Evolutionary conservation across 2,113 vertebrate genomes (phyloP).

Genomic region (Burhinus oedicnemus): DNA sequence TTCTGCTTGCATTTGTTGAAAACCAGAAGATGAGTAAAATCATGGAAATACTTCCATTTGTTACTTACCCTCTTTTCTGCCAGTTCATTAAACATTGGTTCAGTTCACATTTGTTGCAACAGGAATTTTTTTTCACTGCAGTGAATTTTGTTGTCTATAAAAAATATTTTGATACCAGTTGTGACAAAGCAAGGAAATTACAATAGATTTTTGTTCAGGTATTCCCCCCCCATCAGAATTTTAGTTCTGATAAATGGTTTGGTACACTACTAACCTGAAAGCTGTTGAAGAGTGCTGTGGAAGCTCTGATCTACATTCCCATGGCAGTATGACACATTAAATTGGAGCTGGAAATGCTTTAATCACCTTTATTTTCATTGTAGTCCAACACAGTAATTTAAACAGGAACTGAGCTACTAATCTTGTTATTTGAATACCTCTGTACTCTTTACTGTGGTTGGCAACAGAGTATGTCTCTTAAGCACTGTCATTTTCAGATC

Average conservation of each 20-base stretch:
- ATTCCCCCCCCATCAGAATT: background rate
- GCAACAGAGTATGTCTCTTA: background rate
- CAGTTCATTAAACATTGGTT: background rate
- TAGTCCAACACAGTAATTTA: background rate
- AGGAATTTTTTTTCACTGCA: background rate
- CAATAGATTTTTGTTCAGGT: background rate
- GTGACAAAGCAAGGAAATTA: background rate
- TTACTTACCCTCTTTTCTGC: background rate
- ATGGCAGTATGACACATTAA: background rate
- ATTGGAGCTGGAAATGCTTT: background rate
- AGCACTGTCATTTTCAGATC: background rate
- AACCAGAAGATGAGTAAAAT: background rate
- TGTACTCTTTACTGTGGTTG: background rate
- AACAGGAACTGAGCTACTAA: background rate
- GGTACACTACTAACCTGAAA: background rate
- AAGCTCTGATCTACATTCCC: background rate
- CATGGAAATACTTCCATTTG: background rate
- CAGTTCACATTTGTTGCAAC: background rate
- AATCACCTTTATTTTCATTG: background rate
- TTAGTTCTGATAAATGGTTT: background rate
- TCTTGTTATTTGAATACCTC: background rate
- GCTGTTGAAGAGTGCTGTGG: background rate
- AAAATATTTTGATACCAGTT: background rate
- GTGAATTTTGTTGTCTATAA: background rate
- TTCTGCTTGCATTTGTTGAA: background rate